Base-by-base conservation (phyloP, 2,888 invertebrate genomes). In the Encarsia formosa region DNA sequence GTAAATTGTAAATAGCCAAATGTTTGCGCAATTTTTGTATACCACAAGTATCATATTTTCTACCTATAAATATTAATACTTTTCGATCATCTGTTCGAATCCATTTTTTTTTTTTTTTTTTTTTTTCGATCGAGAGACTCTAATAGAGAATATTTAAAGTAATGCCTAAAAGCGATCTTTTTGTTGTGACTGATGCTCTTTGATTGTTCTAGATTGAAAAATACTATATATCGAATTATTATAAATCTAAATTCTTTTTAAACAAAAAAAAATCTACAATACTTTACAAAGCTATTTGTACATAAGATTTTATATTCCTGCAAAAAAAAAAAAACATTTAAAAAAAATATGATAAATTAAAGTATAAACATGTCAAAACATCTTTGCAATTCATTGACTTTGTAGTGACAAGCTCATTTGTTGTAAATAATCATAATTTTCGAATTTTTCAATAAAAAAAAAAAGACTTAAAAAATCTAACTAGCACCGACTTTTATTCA, bases 221-320 rank as follows among this genome's bases (percentile, higher is more conserved):
- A 66, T 63, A 67, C 67, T 68, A 65, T 67, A 69, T 65, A 71
- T 67, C 65, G 64, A 64, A 65, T 64, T 60, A 68, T 64, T 68
- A 61, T 63, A 69, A 64, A 66, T 68, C 66, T 67, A 69, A 67
- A 70, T 72, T 72, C 69, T 71, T 69, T 67, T n/a, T n/a, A n/a
- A n/a, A n/a, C n/a, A n/a, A n/a, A n/a, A 65, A 70, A 65, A 61
- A 69, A 70, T 69, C 67, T 69, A 68, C 68, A 68, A 70, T 71
- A 70, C 68, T 71, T 70, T 69, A 69, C 59, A 62, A 69, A 70
- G 67, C 71, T 71, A 70, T 69, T 67, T 73, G 72, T 73, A 73
- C 65, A 73, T 73, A 73, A 67, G 71, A 72, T 73, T 73, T 73
- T 73, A 71, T 73, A 73, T 73, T 71, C 70, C 70, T 71, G 68